phyloP scores from a whole-genome alignment of 2,888 invertebrate genomes.

The Mythimna pallens region DNA sequence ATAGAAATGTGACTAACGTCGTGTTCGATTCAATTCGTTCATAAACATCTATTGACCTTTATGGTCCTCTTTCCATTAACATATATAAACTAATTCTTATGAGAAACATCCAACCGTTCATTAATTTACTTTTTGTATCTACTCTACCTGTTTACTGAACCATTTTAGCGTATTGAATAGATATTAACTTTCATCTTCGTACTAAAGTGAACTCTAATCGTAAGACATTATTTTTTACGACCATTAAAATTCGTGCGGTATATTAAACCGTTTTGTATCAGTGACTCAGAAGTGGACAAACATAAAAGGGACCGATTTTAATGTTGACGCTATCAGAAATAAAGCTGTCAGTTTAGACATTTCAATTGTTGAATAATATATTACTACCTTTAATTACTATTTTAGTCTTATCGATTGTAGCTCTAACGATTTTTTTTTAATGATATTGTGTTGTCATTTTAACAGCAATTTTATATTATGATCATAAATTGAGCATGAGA shows the following conservation, averaged over 20 bases:
- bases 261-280: constrained; percentile 70
- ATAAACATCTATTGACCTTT: constrained; percentile 77
- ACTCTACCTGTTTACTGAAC: constrained; percentile 68
- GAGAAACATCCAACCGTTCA: constrained; percentile 69
- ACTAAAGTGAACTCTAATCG: constrained; percentile 75
- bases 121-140: constrained; percentile 74
- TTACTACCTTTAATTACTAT: constrained; percentile 34
- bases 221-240: constrained; percentile 76
- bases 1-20: constrained; percentile 71
- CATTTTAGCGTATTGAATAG: constrained; percentile 73
- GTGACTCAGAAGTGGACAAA: constrained; percentile 69
- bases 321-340: constrained; percentile 62
- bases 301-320: constrained; percentile 71
- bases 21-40: constrained; percentile 73
- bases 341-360: constrained; percentile 49
- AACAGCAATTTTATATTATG: constrained; percentile 11
- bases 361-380: constrained; percentile 47
- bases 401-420: background rate
- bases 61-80: constrained; percentile 74
- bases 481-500: constrained; percentile 25
- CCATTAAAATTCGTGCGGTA: constrained; percentile 77
- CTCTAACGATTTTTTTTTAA: constrained; percentile 6
- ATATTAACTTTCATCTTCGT: constrained; percentile 72
- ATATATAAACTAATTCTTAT: constrained; percentile 76
- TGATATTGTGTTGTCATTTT: constrained; percentile 22